Evolutionary conservation across 2,888 invertebrate species (phyloP).

Genomic region (Stegophylla sp.): DNA sequence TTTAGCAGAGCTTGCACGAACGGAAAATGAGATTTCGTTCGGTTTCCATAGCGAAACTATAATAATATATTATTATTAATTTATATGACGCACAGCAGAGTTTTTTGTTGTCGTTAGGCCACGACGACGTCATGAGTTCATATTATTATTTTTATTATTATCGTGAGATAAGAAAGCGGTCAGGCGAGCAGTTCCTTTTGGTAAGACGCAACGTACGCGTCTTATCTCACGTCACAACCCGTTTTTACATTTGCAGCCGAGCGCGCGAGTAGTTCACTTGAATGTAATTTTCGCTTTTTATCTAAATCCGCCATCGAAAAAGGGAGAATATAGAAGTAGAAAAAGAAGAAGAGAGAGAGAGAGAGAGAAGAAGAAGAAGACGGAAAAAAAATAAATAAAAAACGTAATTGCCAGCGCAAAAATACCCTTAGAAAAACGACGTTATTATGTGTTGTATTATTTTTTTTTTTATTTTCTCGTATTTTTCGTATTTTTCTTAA

Average conservation of each 20-base stretch:
- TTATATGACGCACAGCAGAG: slow-evolving; percentile 1
- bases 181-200: slow-evolving; percentile 1
- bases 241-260: slow-evolving; percentile 2
- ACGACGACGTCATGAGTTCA: neutral
- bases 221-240: slow-evolving; percentile 42
- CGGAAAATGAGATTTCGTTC: neutral
- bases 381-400: neutral
- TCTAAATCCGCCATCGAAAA: neutral
- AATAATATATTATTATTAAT: no score
- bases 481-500: neutral
- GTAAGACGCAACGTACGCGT: no score
- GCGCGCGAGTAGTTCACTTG: slow-evolving; percentile 1
- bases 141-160: no score
- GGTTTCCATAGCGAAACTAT: neutral
- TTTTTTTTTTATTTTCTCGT: neutral
- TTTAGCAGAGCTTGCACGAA: neutral
- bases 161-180: slow-evolving; percentile 35
- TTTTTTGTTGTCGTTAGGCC: neutral
- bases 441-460: neutral
- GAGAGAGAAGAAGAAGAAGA: no score
- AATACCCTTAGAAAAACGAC: slow-evolving; percentile 15
- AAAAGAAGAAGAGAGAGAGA: no score
- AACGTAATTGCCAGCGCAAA: neutral
- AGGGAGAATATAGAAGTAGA: no score
- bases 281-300: slow-evolving; percentile 34